phyloP scores from a whole-genome alignment of 2,797 vertebrate species.

The Karalla daura region DNA sequence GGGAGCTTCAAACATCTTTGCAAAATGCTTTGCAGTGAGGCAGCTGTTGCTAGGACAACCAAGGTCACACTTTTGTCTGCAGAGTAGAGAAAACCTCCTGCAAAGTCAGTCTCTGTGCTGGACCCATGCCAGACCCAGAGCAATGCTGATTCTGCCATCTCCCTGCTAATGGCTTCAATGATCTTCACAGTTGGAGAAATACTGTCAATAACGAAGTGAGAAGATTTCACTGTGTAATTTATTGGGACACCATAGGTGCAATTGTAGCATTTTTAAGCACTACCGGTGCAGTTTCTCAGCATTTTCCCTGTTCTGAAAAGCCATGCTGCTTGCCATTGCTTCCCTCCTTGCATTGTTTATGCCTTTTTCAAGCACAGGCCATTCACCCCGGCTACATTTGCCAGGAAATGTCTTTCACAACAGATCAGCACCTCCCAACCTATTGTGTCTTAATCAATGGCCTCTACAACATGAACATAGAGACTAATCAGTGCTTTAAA shows the following conservation, averaged over 20 bases:
- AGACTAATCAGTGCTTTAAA: too few relatives aligned
- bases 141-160: not conserved
- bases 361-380: not conserved
- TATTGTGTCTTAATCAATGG: not conserved
- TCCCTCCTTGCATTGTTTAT: not conserved
- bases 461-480: too few relatives aligned
- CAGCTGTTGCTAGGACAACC: constrained; percentile 51
- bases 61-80: constrained; percentile 41
- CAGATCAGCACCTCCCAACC: not conserved
- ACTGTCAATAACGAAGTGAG: not conserved
- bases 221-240: not conserved
- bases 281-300: not conserved
- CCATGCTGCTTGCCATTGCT: not conserved
- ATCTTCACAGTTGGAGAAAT: not conserved
- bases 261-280: not conserved
- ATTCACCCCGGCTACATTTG: not conserved
- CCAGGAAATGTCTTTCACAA: not conserved
- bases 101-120: constrained; percentile 1
- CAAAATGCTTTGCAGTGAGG: not conserved
- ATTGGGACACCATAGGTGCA: not conserved
- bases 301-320: not conserved
- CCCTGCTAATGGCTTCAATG: not conserved
- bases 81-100: not conserved
- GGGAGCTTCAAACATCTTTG: not conserved
- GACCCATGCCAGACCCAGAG: too few relatives aligned